Conservation (phyloP, 2,113 vertebrate genomes). For the Pogonocichla stellata region DNA sequence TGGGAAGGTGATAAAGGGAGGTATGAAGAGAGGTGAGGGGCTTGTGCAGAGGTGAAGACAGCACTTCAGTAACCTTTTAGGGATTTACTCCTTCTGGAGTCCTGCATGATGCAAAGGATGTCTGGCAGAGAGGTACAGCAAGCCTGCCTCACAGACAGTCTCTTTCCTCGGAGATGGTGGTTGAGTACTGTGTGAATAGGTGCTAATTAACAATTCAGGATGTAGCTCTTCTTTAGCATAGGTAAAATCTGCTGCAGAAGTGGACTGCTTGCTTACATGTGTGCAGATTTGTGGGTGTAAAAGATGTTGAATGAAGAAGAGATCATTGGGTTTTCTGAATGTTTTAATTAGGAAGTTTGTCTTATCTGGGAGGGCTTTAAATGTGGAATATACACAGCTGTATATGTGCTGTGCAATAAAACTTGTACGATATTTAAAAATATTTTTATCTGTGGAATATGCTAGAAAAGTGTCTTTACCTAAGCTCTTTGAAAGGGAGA, state of each 20-base stretch:
- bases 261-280: background rate
- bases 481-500: background rate
- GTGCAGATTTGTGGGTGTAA: background rate
- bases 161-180: background rate
- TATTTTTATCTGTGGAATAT: background rate
- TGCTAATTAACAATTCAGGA: fast-evolving
- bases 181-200: background rate
- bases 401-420: background rate
- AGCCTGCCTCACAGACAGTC: fast-evolving
- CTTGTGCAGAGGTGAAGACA: background rate
- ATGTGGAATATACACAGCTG: background rate
- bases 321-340: background rate
- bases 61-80: background rate
- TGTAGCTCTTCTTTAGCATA: background rate
- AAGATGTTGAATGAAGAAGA: background rate
- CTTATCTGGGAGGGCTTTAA: background rate
- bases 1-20: background rate
- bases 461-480: background rate
- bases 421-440: background rate
- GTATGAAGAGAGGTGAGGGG: background rate
- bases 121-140: background rate
- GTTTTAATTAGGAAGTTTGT: background rate
- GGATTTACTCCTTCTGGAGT: background rate
- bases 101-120: fast-evolving
- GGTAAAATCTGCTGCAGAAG: background rate